Evolutionary conservation across 2,888 invertebrate genomes (phyloP).

Genomic region (Tiliacea aurago): DNA sequence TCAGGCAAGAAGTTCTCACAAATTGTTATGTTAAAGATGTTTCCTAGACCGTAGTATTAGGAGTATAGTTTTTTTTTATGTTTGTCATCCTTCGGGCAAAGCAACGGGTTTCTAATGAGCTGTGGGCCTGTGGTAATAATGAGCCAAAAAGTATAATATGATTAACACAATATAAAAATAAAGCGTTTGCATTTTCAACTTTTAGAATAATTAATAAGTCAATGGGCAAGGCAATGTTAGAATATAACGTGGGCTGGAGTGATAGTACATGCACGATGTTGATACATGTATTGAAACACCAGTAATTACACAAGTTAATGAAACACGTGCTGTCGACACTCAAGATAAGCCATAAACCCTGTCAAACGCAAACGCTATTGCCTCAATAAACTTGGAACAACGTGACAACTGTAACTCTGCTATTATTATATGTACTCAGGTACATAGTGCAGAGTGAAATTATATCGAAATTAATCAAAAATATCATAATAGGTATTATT

Average conservation of each 20-base stretch:
- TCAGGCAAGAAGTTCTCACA: background rate
- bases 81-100: background rate
- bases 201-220: background rate
- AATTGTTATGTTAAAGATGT: too few species aligned
- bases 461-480: slow-evolving; percentile 5
- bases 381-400: slow-evolving; percentile 45
- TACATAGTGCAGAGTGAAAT: background rate
- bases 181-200: background rate
- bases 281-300: slow-evolving; percentile 27
- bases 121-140: background rate
- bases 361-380: slow-evolving; percentile 39
- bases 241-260: background rate
- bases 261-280: slow-evolving; percentile 28
- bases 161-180: background rate
- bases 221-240: background rate
- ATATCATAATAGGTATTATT: background rate
- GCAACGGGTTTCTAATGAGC: background rate
- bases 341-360: slow-evolving; percentile 46
- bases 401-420: slow-evolving; percentile 9
- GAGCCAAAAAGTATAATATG: background rate
- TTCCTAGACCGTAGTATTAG: too few species aligned
- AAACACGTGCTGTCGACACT: slow-evolving; percentile 43
- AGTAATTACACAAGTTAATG: slow-evolving; percentile 28
- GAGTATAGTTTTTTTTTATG: background rate
- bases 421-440: background rate